Evolutionary conservation across 2,888 invertebrate species (phyloP).

Genomic region (Dryomyza anilis): DNA sequence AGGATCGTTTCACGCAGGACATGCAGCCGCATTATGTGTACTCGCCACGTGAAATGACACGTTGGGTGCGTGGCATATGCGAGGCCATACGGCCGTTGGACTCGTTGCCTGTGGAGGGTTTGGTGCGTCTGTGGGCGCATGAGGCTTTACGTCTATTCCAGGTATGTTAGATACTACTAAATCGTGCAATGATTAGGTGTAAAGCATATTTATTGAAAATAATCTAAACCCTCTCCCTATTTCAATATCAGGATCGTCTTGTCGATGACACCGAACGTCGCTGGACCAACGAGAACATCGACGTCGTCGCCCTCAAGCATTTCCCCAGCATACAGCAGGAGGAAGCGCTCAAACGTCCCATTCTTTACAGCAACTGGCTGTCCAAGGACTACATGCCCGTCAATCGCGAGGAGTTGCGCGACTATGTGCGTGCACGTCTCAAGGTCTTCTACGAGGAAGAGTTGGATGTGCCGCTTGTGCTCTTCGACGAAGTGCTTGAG

Average conservation of each 20-base stretch:
- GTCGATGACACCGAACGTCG: slow-evolving; percentile 93
- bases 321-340: slow-evolving; percentile 89
- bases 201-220: background rate
- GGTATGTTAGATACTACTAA: slow-evolving; percentile 3
- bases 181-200: too few relatives aligned
- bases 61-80: slow-evolving; percentile 99
- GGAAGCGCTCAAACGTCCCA: slow-evolving; percentile 88
- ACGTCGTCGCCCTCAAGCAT: slow-evolving; percentile 88
- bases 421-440: slow-evolving; percentile 95
- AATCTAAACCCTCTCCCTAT: background rate
- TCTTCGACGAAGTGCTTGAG: slow-evolving; percentile 99
- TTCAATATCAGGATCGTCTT: slow-evolving; percentile 69
- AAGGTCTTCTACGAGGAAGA: slow-evolving; percentile 99
- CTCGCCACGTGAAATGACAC: slow-evolving; percentile 97
- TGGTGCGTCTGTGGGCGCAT: slow-evolving; percentile 99
- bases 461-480: slow-evolving; percentile 94
- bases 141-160: slow-evolving; percentile 98
- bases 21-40: slow-evolving; percentile 99
- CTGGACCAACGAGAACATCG: slow-evolving; percentile 99
- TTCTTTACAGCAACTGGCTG: slow-evolving; percentile 98
- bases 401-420: slow-evolving; percentile 89
- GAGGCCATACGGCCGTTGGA: slow-evolving; percentile 97
- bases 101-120: slow-evolving; percentile 86
- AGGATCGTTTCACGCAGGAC: slow-evolving; percentile 98
- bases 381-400: slow-evolving; percentile 98